Base-by-base conservation (phyloP, 2,888 invertebrate genomes). In the Eupithecia subfuscata region DNA sequence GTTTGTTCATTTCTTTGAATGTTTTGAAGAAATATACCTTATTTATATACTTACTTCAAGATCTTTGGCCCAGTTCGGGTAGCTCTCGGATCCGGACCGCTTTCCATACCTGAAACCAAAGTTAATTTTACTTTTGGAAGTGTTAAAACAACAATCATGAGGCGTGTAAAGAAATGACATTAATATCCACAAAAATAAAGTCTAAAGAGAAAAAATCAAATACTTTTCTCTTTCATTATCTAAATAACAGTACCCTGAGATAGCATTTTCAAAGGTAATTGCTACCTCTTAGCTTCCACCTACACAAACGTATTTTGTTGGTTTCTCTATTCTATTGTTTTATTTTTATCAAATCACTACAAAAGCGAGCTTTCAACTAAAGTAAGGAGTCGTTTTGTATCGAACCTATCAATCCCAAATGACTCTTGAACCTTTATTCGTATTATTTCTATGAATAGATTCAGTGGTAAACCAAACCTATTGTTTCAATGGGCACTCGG, bases 31-130 rank as follows among this genome's bases (percentile, higher is more conserved):
- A 12, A 52, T 52, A 52, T 22, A 56, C 37, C 37, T 37, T 7
- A 40, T 8, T 40, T 0, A 9, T 9, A 40, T 11, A 87, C 90
- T 89, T 84, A 94, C 94, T 86, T 94, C 94, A 75, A 91, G 85
- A 80, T 95, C 94, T 89, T 94, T 94, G 63, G 91, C 92, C 94
- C 93, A 94, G 91, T 93, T 94, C 78, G 93, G 85, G 87, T 87
- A 90, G 43, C 90, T 87, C 70, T 93, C 93, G 18, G 94, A 93
- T 56, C 94, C 93, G 30, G 95, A 93, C 56, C 95, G 93, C 83
- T 95, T 95, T 22, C 95, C 95, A 78, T 90, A 95, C 89, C 95
- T 95, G 92, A 11, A 73, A 78, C 70, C 25, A 60, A 60, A 25
- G 60, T 60, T 60, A 12, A 25, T 60, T 56, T 56, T 56, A 56